phyloP scores from a whole-genome alignment of 2,797 vertebrate species.

The Danio choprae region DNA sequence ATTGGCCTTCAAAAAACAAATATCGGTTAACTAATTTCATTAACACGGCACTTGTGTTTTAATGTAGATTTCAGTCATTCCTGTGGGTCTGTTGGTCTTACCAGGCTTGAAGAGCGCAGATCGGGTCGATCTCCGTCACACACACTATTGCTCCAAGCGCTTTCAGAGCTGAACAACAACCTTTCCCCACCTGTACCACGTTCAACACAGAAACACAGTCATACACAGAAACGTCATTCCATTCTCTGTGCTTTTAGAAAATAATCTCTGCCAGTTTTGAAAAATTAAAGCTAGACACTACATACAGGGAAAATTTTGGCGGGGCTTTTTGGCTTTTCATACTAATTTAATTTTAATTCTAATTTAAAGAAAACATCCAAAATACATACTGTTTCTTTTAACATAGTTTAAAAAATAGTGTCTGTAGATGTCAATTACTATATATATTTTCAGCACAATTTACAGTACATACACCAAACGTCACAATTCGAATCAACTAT shows the following conservation, averaged over 20 bases:
- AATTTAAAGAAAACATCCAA: too few species aligned
- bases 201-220: not conserved
- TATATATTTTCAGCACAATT: too few species aligned
- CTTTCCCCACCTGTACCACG: conserved; percentile 90
- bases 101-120: conserved; percentile 98
- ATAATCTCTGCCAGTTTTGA: not conserved
- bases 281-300: not conserved
- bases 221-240: conserved; percentile 14
- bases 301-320: too few species aligned
- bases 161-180: conserved; percentile 96
- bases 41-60: not conserved
- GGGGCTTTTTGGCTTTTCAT: too few species aligned
- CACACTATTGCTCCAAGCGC: conserved; percentile 95
- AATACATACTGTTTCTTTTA: too few species aligned
- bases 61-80: not conserved
- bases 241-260: not conserved
- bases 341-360: too few species aligned
- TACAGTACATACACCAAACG: too few species aligned
- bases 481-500: too few species aligned
- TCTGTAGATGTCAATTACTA: too few species aligned
- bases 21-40: too few species aligned
- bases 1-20: too few species aligned
- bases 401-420: too few species aligned
- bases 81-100: conserved; percentile 72
- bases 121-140: conserved; percentile 97